Evolutionary conservation across 2,888 invertebrate genomes (phyloP), one percentile per base, ranked within the genome.

Genomic region (Scaptomyza reducta): DNA sequence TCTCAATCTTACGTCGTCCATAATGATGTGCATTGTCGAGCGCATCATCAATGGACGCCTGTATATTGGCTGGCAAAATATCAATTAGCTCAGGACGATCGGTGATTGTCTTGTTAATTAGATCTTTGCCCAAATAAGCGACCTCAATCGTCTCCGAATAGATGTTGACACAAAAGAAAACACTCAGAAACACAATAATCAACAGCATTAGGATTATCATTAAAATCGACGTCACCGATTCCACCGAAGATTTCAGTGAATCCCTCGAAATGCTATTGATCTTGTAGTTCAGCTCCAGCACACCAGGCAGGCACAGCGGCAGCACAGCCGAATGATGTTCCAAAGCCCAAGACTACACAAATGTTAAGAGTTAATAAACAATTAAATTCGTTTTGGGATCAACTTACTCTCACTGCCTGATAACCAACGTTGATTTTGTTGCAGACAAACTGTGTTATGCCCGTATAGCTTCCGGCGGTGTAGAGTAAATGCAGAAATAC

Each of bases 121-220:
- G 93, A 90, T 97, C 97, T 66, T 97, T 96, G 40, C 96, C 96
- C 66, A 98, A 93, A 90, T 97, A 96, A 13, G 98, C 95, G 58
- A 99, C 94, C 88, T 98, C 97, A 91, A 98, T 96, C 1, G 97
- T 97, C 93, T 99, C 99, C 0, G 96, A 96, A 91, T 99, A 98
- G 85, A 98, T 96, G 96, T 98, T 92, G 3, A 93, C 90, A 64
- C 90, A 92, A 55, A 91, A 91, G 91, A 98, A 97, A 70, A 98
- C 93, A 31, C 96, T 95, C 46, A 96, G 94, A 79, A 96, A 95
- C 51, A 95, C 93, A 16, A 96, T 94, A 79, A 97, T 95, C 29
- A 97, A 90, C 56, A 98, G 94, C 55, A 98, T 94, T n/a, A 96
- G 94, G 53, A 96, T 93, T 73, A 98, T 97, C 81, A 98, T 96